Conservation (phyloP, 2,888 invertebrate species). For the Deladenus siricidicola region DNA sequence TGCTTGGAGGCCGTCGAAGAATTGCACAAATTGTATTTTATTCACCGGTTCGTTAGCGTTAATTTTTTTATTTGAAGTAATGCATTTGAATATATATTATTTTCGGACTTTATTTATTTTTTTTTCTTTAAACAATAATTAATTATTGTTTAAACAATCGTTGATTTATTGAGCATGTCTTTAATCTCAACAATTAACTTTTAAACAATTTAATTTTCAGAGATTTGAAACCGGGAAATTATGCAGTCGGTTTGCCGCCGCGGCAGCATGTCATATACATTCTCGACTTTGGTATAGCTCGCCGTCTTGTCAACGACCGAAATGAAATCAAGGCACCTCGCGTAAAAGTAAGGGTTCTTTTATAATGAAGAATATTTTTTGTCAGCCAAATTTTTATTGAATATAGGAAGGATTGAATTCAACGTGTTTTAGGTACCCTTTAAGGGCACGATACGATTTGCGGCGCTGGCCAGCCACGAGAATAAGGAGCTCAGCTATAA, state of each 20-base stretch:
- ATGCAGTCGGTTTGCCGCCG: conserved; percentile 34
- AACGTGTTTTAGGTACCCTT: conserved; percentile 15
- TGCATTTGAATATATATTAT: no score
- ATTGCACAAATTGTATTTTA: conserved; percentile 42
- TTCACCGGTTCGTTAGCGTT: conserved; percentile 30
- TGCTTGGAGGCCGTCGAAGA: conserved; percentile 47
- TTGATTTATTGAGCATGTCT: no score
- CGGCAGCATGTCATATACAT: conserved; percentile 31
- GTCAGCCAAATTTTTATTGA: not conserved
- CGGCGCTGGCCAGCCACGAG: conserved; percentile 34
- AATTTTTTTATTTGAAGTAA: no score
- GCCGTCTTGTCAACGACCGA: conserved; percentile 33
- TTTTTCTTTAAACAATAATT: no score
- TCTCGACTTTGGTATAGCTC: conserved; percentile 44
- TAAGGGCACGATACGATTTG: conserved; percentile 39
- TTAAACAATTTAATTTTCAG: no score
- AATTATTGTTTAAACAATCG: no score
- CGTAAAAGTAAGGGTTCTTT: conserved; percentile 1
- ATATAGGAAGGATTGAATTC: not conserved
- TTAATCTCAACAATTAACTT: no score
- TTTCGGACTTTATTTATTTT: no score
- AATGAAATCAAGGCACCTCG: conserved; percentile 13
- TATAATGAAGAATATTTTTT: not conserved
- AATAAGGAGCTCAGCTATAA: conserved; percentile 32
- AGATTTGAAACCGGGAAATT: conserved; percentile 42